Evolutionary conservation across 2,888 invertebrate genomes (phyloP).

Genomic region (Epiblema foenella): DNA sequence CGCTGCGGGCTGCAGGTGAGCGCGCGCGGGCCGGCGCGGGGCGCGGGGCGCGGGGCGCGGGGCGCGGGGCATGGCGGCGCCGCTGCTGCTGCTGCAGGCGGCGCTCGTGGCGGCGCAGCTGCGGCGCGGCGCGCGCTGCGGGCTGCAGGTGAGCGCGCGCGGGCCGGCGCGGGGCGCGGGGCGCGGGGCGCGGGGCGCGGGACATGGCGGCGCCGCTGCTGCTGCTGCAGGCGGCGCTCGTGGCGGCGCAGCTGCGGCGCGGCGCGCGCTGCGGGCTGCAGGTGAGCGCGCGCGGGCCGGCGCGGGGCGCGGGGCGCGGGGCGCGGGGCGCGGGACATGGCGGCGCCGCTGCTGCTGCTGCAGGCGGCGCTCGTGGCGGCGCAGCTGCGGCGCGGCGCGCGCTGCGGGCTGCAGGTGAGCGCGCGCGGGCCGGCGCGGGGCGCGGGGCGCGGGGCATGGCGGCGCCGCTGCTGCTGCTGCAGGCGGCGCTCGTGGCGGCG

Average conservation of each 20-base stretch:
- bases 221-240: constrained; percentile 88
- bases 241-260: constrained; percentile 83
- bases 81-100: not conserved
- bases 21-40: not conserved
- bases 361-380: not conserved
- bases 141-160: constrained; percentile 81
- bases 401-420: constrained; percentile 61
- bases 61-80: not conserved
- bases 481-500: no score
- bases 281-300: not conserved
- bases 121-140: not conserved
- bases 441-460: no score
- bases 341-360: not conserved
- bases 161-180: no score
- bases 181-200: no score
- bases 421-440: no score
- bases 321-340: no score
- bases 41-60: no score
- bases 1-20: constrained; percentile 49
- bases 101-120: not conserved
- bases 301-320: no score
- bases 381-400: constrained; percentile 35
- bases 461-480: no score
- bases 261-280: constrained; percentile 52
- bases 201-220: constrained; percentile 93